A percentile compares a stretch with the other conserved stretches of the same genome.
Conservation (phyloP, 2,113 vertebrate species). For the Ochotona curzoniae region DNA sequence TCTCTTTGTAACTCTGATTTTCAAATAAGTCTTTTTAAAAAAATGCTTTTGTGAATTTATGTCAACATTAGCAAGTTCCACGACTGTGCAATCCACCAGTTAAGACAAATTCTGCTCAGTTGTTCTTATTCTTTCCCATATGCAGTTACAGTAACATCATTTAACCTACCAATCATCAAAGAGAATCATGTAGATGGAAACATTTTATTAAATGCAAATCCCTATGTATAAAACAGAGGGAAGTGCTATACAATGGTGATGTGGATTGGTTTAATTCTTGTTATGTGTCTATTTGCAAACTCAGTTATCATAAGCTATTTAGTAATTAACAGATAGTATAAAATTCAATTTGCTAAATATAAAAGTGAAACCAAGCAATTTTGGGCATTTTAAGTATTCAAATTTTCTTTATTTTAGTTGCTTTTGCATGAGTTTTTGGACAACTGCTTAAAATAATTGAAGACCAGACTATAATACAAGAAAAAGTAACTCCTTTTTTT, state of each 20-base stretch:
- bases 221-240: neutral
- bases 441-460: no score
- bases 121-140: neutral
- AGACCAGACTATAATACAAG: no score
- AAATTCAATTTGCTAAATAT: neutral
- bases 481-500: no score
- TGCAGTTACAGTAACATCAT: neutral
- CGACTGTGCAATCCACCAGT: neutral
- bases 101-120: slow-evolving; percentile 24
- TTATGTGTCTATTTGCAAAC: neutral
- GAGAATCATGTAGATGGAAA: neutral
- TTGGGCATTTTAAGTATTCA: neutral
- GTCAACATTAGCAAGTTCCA: slow-evolving; percentile 20
- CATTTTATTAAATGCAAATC: neutral
- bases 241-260: neutral
- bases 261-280: neutral
- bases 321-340: neutral
- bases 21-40: no score
- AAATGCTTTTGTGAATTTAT: slow-evolving; percentile 32
- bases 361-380: neutral
- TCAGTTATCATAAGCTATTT: neutral
- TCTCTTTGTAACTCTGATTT: no score
- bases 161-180: neutral
- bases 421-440: no score
- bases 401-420: no score